Evolutionary conservation across 2,113 vertebrate species (phyloP).

Genomic region (Haliaeetus leucogaster): DNA sequence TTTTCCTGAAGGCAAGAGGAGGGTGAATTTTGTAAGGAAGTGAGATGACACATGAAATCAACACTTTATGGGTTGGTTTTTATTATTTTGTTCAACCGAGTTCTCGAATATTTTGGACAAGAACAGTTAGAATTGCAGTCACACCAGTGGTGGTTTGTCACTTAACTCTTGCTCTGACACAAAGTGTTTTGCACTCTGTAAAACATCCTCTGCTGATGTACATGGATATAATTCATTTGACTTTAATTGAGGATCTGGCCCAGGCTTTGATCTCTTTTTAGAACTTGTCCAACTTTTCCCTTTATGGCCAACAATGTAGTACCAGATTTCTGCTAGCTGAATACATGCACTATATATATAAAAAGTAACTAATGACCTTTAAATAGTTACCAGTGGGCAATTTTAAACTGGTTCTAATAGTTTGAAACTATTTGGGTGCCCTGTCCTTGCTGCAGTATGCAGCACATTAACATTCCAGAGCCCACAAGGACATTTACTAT

Average conservation of each 20-base stretch:
- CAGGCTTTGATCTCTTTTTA: constrained; percentile 45
- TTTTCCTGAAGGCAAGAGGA: neutral
- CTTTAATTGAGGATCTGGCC: neutral
- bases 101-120: neutral
- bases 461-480: constrained; percentile 41
- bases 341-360: constrained; percentile 51
- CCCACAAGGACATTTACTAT: constrained; percentile 52
- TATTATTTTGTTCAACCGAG: neutral
- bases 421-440: constrained; percentile 36
- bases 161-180: neutral
- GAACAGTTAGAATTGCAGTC: neutral
- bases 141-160: neutral
- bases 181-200: neutral
- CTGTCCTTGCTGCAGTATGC: neutral
- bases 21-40: neutral
- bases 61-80: neutral
- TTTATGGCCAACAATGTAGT: constrained; percentile 52
- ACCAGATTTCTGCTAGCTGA: constrained; percentile 49
- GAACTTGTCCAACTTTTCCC: constrained; percentile 46
- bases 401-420: constrained; percentile 40
- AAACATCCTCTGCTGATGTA: neutral
- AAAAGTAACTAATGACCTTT: constrained; percentile 50
- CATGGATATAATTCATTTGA: neutral
- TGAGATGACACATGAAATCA: neutral
- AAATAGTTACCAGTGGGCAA: constrained; percentile 44